phyloP scores from a whole-genome alignment of 2,113 vertebrate species.

The Hemichromis elongatus region DNA sequence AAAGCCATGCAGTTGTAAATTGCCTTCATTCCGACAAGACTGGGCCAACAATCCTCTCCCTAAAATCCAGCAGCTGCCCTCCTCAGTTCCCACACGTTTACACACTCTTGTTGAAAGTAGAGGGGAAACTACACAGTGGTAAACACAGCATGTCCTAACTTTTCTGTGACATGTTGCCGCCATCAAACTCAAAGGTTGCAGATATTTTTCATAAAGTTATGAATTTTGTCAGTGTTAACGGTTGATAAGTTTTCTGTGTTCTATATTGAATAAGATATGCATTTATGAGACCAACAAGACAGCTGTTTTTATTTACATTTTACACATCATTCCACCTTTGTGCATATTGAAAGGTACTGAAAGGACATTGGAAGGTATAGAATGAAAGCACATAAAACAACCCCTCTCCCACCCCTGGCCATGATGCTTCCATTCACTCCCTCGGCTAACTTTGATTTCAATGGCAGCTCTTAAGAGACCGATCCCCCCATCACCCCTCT shows the following conservation, averaged over 20 bases:
- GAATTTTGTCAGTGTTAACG: neutral
- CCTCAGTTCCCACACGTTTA: neutral
- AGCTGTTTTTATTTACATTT: neutral
- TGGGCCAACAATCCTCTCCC: too few relatives aligned
- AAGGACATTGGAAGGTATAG: neutral
- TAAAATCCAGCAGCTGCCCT: neutral
- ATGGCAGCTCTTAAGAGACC: slow-evolving; percentile 67
- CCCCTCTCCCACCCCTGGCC: neutral
- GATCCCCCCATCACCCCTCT: slow-evolving; percentile 39
- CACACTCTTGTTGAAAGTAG: neutral
- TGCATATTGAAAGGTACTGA: neutral
- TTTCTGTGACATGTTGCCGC: neutral
- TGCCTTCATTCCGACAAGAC: neutral
- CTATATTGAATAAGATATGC: accelerated
- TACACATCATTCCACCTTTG: accelerated
- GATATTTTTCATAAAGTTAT: neutral
- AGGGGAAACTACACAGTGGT: accelerated
- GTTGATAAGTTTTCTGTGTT: neutral
- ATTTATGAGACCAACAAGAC: neutral
- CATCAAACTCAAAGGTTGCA: neutral
- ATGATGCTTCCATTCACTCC: neutral
- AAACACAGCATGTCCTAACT: accelerated
- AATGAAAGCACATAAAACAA: neutral
- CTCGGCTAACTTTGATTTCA: slow-evolving; percentile 62
- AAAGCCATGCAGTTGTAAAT: too few relatives aligned